Evolutionary conservation across 2,888 invertebrate species (phyloP).

Genomic region (Punctoribates punctum): DNA sequence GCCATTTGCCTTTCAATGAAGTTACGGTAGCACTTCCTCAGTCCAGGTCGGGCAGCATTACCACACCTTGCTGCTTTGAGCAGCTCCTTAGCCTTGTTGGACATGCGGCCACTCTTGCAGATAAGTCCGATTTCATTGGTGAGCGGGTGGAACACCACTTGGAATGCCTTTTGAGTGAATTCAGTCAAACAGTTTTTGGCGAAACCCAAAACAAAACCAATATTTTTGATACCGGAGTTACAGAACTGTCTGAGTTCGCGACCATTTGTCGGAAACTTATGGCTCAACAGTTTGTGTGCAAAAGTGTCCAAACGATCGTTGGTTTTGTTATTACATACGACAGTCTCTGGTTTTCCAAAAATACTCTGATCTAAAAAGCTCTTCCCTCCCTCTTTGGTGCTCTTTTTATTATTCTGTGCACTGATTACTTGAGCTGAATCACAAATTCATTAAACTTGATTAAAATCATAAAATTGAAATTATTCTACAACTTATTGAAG

Average conservation of each 20-base stretch:
- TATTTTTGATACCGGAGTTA: neutral
- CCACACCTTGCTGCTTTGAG: neutral
- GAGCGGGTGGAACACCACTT: slow-evolving; percentile 6
- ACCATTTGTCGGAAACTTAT: neutral
- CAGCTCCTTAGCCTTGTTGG: neutral
- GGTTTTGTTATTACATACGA: neutral
- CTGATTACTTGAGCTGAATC: too few relatives aligned
- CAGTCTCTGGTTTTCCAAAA: neutral
- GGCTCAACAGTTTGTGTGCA: neutral
- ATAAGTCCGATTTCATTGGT: neutral
- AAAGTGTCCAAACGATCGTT: neutral
- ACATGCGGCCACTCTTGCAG: slow-evolving; percentile 7
- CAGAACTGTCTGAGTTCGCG: neutral
- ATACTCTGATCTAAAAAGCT: too few relatives aligned
- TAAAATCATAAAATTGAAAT: too few relatives aligned
- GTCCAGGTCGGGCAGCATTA: slow-evolving; percentile 17
- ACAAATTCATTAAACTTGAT: too few relatives aligned
- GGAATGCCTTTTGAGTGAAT: slow-evolving; percentile 7
- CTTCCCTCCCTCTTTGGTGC: too few relatives aligned
- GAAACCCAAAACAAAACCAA: slow-evolving; percentile 19
- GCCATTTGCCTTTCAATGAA: neutral
- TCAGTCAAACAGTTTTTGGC: slow-evolving; percentile 18
- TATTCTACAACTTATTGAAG: too few relatives aligned
- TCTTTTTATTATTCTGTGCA: too few relatives aligned
- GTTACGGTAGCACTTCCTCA: neutral